Conservation (phyloP, 1,140 invertebrate genomes). For the Cataglyphis hispanica region DNA sequence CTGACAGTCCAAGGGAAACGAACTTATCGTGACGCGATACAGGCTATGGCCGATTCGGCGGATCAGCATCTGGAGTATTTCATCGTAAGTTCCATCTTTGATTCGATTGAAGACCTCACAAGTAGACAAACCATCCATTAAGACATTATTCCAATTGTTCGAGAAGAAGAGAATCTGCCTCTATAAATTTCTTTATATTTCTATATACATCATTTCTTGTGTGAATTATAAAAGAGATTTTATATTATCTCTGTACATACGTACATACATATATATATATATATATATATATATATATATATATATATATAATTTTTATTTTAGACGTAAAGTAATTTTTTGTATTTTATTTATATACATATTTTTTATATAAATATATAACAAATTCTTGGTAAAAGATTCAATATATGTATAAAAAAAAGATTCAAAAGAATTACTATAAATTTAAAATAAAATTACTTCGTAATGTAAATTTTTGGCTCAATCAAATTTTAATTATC, state of each 20-base stretch:
- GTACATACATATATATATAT: no score
- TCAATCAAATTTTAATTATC: not conserved
- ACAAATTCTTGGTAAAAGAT: no score
- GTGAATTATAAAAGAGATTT: not conserved
- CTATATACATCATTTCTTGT: not conserved
- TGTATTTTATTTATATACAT: no score
- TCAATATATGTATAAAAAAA: no score
- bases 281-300: no score
- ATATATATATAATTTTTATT: no score
- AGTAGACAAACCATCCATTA: constrained; percentile 19
- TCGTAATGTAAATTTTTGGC: not conserved
- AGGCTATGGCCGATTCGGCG: constrained; percentile 31
- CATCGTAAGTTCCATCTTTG: constrained; percentile 45
- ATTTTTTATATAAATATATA: no score
- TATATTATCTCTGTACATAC: no score
- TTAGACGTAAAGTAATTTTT: no score
- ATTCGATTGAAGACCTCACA: constrained; percentile 30
- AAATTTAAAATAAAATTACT: not conserved
- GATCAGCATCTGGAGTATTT: constrained; percentile 37
- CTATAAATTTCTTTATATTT: not conserved
- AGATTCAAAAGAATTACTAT: not conserved
- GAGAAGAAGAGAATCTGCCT: not conserved
- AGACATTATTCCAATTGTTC: constrained; percentile 4
- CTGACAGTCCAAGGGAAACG: not conserved
- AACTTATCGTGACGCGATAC: constrained; percentile 4